These are phyloP conservation scores for Gracilinanus agilis DNA, from an alignment of 2,113 vertebrate species.

Conservation along the genomic window DNA sequence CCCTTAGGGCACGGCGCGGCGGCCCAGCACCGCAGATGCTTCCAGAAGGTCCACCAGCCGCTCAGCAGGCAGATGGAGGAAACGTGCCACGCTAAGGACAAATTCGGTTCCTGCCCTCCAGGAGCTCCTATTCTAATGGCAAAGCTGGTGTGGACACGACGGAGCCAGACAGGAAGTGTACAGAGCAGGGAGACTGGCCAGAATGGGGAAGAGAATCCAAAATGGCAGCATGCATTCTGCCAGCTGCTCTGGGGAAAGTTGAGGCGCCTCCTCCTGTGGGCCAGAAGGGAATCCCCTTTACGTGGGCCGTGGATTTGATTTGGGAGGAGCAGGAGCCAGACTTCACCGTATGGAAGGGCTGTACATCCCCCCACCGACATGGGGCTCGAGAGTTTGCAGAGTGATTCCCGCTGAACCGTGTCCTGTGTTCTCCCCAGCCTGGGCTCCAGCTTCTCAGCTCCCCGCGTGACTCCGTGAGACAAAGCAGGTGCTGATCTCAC, in stretches of 20 bases:
- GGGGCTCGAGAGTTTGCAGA: background rate
- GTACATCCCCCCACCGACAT: background rate
- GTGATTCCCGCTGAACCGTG: too few relatives aligned
- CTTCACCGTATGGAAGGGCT: background rate
- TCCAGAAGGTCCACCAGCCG: background rate
- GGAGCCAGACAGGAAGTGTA: background rate
- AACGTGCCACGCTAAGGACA: background rate
- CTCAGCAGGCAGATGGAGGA: too few relatives aligned
- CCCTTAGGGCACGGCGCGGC: accelerated
- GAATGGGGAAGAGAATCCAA: background rate
- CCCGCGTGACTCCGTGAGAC: too few relatives aligned
- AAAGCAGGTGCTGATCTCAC: background rate
- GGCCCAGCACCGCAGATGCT: too few relatives aligned
- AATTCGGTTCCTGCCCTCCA: background rate
- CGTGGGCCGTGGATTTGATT: too few relatives aligned
- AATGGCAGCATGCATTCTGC: background rate
- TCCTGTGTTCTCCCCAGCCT: too few relatives aligned
- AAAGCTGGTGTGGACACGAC: background rate
- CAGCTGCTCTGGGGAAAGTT: background rate
- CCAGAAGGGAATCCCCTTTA: too few relatives aligned
- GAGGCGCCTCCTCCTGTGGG: background rate
- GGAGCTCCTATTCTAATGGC: background rate
- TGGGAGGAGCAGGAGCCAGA: too few relatives aligned
- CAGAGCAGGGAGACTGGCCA: background rate
- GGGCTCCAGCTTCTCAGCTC: too few relatives aligned